phyloP scores from a whole-genome alignment of 2,888 invertebrate species.

The Ophion obscuratus region DNA sequence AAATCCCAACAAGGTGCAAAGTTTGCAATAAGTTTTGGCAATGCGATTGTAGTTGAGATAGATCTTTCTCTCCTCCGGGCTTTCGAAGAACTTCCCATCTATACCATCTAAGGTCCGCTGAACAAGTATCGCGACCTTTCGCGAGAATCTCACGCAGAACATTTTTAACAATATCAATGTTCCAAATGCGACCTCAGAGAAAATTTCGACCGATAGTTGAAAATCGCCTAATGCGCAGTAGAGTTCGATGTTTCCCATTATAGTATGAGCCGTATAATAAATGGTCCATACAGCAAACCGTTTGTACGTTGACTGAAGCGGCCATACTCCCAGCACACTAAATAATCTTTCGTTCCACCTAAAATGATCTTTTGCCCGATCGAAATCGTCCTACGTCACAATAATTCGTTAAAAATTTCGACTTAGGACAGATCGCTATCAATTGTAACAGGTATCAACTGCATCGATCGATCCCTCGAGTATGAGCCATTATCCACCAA shows the following conservation, averaged over 20 bases:
- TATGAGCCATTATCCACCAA: neutral
- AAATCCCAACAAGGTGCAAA: neutral
- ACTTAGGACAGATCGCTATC: neutral
- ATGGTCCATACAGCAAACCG: conserved; percentile 18
- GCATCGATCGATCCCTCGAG: neutral
- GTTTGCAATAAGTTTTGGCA: conserved; percentile 4
- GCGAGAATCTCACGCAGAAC: conserved; percentile 39
- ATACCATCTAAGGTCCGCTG: neutral
- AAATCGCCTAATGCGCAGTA: conserved; percentile 36
- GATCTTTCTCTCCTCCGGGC: conserved; percentile 29
- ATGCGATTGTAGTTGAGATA: conserved; percentile 43
- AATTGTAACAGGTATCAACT: neutral
- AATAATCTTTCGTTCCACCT: conserved; percentile 44
- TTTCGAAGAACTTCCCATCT: conserved; percentile 24
- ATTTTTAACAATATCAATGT: conserved; percentile 40
- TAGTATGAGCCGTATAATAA: conserved; percentile 23
- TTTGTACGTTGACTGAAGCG: conserved; percentile 8
- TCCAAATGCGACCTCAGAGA: conserved; percentile 35
- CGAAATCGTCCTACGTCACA: conserved; percentile 24
- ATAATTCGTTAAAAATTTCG: conserved; percentile 2
- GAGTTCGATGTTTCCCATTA: conserved; percentile 24
- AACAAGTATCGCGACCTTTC: conserved; percentile 20
- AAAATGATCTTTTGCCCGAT: conserved; percentile 27
- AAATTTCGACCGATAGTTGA: conserved; percentile 24
- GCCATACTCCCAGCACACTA: conserved; percentile 43